Evolutionary conservation across 2,888 invertebrate species (phyloP).

Genomic region (Thymelicus acteon): DNA sequence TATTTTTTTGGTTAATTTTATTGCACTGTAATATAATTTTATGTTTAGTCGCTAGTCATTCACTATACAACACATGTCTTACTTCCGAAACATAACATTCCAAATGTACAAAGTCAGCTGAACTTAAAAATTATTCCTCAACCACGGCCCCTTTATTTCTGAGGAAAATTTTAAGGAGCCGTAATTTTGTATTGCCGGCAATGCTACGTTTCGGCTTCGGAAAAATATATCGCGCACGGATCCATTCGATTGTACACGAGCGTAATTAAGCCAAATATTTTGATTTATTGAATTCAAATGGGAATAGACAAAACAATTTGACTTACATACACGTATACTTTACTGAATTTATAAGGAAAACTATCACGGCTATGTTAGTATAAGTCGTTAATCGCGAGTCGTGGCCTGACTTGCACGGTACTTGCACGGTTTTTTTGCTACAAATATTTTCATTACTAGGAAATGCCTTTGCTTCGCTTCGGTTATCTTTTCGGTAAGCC

Average conservation of each 20-base stretch:
- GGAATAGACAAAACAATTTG: too few relatives aligned
- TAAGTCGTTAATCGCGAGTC: too few relatives aligned
- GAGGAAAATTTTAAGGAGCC: constrained; percentile 29
- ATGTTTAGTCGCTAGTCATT: background rate
- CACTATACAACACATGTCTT: background rate
- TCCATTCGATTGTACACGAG: background rate
- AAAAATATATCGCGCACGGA: background rate
- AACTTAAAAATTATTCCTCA: constrained; percentile 37
- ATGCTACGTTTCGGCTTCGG: constrained; percentile 9
- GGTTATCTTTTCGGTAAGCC: too few relatives aligned
- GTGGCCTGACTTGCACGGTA: too few relatives aligned
- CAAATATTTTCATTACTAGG: too few relatives aligned
- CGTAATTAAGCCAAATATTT: background rate
- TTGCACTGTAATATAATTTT: background rate
- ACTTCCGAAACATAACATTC: constrained; percentile 24
- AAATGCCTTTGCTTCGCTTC: too few relatives aligned
- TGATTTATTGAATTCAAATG: background rate
- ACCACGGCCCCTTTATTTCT: constrained; percentile 32
- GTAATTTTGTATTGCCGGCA: constrained; percentile 9
- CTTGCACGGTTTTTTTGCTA: too few relatives aligned
- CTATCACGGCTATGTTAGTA: too few relatives aligned
- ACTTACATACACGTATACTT: too few relatives aligned
- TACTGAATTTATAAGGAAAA: too few relatives aligned
- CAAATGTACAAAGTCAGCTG: constrained; percentile 35
- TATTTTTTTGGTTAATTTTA: too few relatives aligned